These are phyloP conservation scores for Sinotaia quadrata DNA, from an alignment of 2,888 invertebrate genomes.

Conservation along the genomic window DNA sequence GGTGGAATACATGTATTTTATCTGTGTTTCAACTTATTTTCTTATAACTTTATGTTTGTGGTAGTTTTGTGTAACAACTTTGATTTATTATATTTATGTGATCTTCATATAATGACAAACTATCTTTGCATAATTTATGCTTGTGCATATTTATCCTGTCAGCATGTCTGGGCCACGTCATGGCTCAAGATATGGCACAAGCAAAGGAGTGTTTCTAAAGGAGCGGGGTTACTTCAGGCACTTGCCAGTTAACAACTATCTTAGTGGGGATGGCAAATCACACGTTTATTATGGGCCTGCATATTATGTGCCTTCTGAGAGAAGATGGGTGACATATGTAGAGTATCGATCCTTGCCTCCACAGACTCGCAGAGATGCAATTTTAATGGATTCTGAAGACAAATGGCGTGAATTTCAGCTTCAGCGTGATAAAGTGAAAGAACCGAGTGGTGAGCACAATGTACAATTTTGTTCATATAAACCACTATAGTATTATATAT, in stretches of 20 bases:
- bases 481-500: too few species aligned
- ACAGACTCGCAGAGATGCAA: slow-evolving; percentile 58
- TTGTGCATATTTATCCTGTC: neutral
- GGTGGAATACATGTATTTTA: too few species aligned
- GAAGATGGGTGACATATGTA: slow-evolving; percentile 58
- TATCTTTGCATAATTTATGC: too few species aligned
- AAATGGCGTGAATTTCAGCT: slow-evolving; percentile 60
- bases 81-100: too few species aligned
- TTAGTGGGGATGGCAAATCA: slow-evolving; percentile 62
- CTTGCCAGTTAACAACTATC: slow-evolving; percentile 61
- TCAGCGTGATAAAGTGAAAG: slow-evolving; percentile 57
- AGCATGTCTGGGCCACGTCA: slow-evolving; percentile 35
- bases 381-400: slow-evolving; percentile 65
- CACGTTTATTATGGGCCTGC: slow-evolving; percentile 55
- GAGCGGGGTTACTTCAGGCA: slow-evolving; percentile 59
- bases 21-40: too few species aligned
- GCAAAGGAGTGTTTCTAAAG: slow-evolving; percentile 51
- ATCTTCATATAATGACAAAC: too few species aligned
- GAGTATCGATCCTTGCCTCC: slow-evolving; percentile 60
- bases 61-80: too few species aligned
- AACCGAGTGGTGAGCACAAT: slow-evolving; percentile 59
- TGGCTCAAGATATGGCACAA: slow-evolving; percentile 44
- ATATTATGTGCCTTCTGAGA: slow-evolving; percentile 66
- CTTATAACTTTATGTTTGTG: too few species aligned
- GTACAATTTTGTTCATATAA: too few species aligned